Conservation (phyloP, 2,113 vertebrate genomes). For the Miniopterus natalensis region DNA sequence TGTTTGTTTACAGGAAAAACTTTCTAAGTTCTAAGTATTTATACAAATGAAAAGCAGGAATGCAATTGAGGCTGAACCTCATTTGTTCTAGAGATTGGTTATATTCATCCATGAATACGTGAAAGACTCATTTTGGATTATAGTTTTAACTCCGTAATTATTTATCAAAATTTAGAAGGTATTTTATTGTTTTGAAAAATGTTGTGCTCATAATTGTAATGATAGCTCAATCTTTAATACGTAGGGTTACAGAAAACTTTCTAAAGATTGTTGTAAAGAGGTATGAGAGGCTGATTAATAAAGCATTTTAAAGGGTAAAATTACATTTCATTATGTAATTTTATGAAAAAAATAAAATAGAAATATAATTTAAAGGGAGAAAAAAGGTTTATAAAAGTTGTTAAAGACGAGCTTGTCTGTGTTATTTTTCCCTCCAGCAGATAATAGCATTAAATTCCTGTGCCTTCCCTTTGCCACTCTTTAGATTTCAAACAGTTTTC, state of each 20-base stretch:
- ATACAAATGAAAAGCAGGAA: conserved; percentile 59
- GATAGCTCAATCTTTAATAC: not conserved
- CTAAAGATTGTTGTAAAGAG: not conserved
- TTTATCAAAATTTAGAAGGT: conserved; percentile 24
- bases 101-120: not conserved
- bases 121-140: conserved; percentile 27
- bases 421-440: not conserved
- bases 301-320: conserved; percentile 9
- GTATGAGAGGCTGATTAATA: not conserved
- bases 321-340: conserved; percentile 39
- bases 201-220: not conserved
- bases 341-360: conserved; percentile 4
- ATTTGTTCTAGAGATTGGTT: not conserved
- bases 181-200: conserved; percentile 42
- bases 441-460: not conserved
- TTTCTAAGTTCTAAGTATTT: conserved; percentile 53
- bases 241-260: not conserved
- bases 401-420: not conserved
- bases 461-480: not conserved
- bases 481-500: not conserved
- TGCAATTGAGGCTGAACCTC: not conserved
- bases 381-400: not conserved
- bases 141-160: conserved; percentile 43
- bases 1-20: conserved; percentile 26
- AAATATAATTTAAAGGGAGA: not conserved